Conservation (phyloP, 2,113 vertebrate species). For the Candoia aspera region DNA sequence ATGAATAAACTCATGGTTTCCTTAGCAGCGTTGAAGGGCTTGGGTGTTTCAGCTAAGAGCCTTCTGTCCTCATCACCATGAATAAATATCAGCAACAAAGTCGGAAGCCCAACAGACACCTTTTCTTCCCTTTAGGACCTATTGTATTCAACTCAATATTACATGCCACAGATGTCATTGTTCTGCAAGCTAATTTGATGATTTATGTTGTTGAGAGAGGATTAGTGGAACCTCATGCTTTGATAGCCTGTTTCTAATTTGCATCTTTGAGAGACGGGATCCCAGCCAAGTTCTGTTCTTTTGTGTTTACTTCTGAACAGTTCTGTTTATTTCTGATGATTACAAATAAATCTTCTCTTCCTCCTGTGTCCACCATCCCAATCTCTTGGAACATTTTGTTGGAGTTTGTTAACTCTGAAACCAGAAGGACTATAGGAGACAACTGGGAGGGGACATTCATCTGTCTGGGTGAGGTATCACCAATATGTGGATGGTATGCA, state of each 20-base stretch:
- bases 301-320: constrained; percentile 76
- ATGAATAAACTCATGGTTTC: constrained; percentile 3
- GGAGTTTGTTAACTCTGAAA: constrained; percentile 37
- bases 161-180: constrained; percentile 51
- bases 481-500: neutral
- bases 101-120: neutral
- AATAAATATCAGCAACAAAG: constrained; percentile 41
- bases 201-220: constrained; percentile 67
- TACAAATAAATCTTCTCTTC: constrained; percentile 77
- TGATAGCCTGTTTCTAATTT: constrained; percentile 70
- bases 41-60: neutral
- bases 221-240: constrained; percentile 65
- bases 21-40: neutral
- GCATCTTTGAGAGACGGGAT: constrained; percentile 76
- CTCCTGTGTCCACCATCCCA: constrained; percentile 55
- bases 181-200: constrained; percentile 57
- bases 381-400: constrained; percentile 47
- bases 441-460: constrained; percentile 34
- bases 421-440: constrained; percentile 33
- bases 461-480: neutral
- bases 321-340: constrained; percentile 76
- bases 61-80: neutral
- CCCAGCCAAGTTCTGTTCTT: constrained; percentile 75
- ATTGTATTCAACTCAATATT: constrained; percentile 9
- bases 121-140: constrained; percentile 48